Percentiles rank a stretch among this genome's conserved stretches.
Conservation (phyloP, 2,113 vertebrate species). For the Eudyptes chrysolophus region DNA sequence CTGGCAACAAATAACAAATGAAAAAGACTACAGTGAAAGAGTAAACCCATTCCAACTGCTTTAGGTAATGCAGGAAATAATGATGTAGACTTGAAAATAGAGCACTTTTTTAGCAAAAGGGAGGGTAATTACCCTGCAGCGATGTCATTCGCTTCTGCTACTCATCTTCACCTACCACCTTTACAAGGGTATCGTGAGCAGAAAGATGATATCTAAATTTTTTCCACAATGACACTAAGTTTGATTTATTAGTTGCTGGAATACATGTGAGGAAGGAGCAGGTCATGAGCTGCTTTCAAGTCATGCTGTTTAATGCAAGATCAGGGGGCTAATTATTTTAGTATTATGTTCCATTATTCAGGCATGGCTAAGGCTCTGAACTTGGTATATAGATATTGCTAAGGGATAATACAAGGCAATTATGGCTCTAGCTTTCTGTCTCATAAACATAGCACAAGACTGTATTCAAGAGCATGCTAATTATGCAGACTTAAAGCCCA, state of each 20-base stretch:
- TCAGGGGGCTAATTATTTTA: conserved; percentile 39
- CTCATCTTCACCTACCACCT: background rate
- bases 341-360: conserved; percentile 39
- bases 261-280: background rate
- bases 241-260: background rate
- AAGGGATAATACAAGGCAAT: background rate
- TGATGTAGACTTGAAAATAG: background rate
- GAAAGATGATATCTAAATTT: background rate
- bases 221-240: background rate
- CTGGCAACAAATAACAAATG: background rate
- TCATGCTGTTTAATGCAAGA: conserved; percentile 34
- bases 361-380: background rate
- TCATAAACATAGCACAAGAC: conserved; percentile 3
- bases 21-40: background rate
- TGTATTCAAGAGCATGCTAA: conserved; percentile 2
- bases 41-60: background rate
- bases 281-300: conserved; percentile 18
- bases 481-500: conserved; percentile 12
- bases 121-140: background rate
- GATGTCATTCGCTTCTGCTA: background rate
- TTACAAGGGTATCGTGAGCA: background rate
- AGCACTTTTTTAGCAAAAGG: background rate
- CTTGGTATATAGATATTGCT: background rate
- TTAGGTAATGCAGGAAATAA: background rate
- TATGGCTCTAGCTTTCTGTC: background rate